Base-by-base conservation (phyloP, 1,140 invertebrate species). In the Diprion similis region DNA sequence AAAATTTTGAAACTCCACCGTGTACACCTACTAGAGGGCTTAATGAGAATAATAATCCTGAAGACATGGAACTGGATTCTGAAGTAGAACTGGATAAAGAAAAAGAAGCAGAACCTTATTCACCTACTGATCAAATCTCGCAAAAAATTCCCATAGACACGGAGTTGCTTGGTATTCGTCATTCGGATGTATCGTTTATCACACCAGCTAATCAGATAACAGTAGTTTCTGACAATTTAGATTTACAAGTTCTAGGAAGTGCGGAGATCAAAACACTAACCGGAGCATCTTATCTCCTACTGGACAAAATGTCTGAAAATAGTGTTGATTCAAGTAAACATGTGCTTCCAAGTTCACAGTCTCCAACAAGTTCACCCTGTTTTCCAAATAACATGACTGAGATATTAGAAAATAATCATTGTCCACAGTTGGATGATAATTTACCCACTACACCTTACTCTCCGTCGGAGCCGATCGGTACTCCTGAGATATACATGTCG, bases 41-140 rank as follows among this genome's bases (percentile, higher is more conserved):
- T n/a, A 73, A 24, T 8, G 79, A 80, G n/a, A 78, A 66, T 19
- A 76, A 70, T 71, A 73, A 73, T n/a, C 76, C 76, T 0, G 85
- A 87, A 47, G 86, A 88, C n/a, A 88, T 87, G 86, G 86, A 87
- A 8, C 24, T 88, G 6, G 87, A 88, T 45, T 85, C 85, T 0
- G 86, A 88, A 45, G 73, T 86, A 8, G 86, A 88, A 46, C 70
- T 79, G 0, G 85, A 87, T n/a, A 84, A 83, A 68, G 66, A 68
- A 13, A 18, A 45, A 19, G 83, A 86, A 24, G 79, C 73, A 66
- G 71, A 74, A 67, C 80, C 85, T 0, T 86, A 87, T 72, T 86
- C 85, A 13, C 86, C 86, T 0, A 86, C 81, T 0, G 85, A 87
- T 46, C 83, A 83, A 8, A 71, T 86, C 8, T 78, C 79, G 17